phyloP scores from a whole-genome alignment of 2,113 vertebrate genomes.

The Coracopsis vasa region DNA sequence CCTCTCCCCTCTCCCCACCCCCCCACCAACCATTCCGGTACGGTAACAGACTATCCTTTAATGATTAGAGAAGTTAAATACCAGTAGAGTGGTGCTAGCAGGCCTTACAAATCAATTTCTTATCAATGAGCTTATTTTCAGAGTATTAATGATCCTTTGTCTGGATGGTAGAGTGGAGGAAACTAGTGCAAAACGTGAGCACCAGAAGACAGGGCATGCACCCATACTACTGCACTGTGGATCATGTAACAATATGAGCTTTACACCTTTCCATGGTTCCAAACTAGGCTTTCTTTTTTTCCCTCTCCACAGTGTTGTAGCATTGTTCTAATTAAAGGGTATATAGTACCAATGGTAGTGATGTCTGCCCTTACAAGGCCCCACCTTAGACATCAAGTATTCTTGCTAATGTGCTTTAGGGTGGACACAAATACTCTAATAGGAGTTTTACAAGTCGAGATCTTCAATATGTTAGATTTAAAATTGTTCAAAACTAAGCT shows the following conservation, averaged over 20 bases:
- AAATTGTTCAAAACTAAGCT: not conserved
- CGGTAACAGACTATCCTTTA: not conserved
- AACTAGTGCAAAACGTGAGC: not conserved
- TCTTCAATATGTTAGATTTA: not conserved
- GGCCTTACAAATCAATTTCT: not conserved
- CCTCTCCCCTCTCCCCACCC: no score
- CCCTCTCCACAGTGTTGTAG: not conserved
- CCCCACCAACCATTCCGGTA: not conserved
- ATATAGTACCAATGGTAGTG: not conserved
- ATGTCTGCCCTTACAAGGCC: not conserved
- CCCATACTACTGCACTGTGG: not conserved
- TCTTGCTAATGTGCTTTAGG: not conserved
- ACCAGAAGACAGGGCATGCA: accelerated
- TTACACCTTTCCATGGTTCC: not conserved
- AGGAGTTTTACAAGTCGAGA: not conserved
- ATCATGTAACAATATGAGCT: not conserved
- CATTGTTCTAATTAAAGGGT: not conserved
- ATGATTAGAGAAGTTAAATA: not conserved
- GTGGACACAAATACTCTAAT: not conserved
- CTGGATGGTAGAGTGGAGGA: not conserved
- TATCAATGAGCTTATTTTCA: not conserved
- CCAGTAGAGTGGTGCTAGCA: not conserved
- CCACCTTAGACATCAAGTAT: not conserved
- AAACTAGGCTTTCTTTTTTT: not conserved
- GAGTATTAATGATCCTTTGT: not conserved